Base-by-base conservation (phyloP, 1,140 invertebrate genomes). In the Cardiocondyla obscurior region DNA sequence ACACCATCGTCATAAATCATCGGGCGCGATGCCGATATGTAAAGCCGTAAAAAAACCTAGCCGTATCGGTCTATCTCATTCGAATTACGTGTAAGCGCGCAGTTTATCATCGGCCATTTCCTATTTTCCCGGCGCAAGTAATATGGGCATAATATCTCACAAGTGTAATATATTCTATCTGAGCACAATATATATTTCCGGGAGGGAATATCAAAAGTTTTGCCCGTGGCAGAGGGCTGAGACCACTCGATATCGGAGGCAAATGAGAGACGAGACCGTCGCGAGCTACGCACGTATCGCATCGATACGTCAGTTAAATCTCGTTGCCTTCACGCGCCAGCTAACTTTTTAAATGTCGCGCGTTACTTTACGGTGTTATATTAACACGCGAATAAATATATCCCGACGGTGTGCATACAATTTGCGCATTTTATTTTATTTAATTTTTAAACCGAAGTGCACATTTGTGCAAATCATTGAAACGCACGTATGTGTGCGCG, bases 121-220 rank as follows among this genome's bases (percentile, higher is more conserved):
- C 77, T 51, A 82, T 82, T 86, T 87, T 70, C 22, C 67, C 51
- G 28, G 22, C 6, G 6, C n/a, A 53, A 82, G 58, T 82, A 79
- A 86, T 72, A 79, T 79, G 60, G n/a, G 51, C 57, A 67, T 79
- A 82, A 86, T 81, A 85, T 76, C 82, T 85, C 69, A 69, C 57
- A 58, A 53, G 42, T 39, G 55, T 70, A 77, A 86, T 86, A 69
- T 74, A 86, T 84, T 83, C 60, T 86, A 82, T 88, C 87, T 44
- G 55, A 70, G 22, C 55, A 51, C 70, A 74, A 86, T 85, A 86
- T 82, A 82, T 86, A n/a, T 82, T 42, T 64, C 72, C 39, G 69
- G 53, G 30, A 67, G 77, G 58, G 77, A 76, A 64, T 88, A 85
- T 89, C 77, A 89, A 85, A 83, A n/a, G n/a, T 60, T 86, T 70